Evolutionary conservation across 2,113 vertebrate genomes (phyloP), one percentile per base, ranked within the genome.

Genomic region (Coryphaenoides rupestris): DNA sequence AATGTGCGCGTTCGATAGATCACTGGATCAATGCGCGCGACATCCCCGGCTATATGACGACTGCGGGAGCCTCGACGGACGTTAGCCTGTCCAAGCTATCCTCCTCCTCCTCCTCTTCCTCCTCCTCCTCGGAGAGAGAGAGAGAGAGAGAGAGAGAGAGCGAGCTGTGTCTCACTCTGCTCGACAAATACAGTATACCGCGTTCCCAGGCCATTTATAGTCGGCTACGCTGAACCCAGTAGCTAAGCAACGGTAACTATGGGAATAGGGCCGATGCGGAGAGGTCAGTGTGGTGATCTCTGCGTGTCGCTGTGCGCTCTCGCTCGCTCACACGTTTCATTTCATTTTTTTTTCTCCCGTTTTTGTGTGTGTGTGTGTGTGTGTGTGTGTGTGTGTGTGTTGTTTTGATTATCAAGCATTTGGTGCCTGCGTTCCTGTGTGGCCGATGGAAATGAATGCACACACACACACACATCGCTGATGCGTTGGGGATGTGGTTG

Each of bases 201-300:
- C 67, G 53, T 55, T 59, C 47, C 59, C 58, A 69, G 55, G 50
- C 68, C 75, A 63, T 74, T 65, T 78, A 70, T 70, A 78, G 70
- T 59, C 26, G 55, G 61, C 63, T 59, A 73, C 72, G 79, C 80
- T 60, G 60, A 66, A 71, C 70, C 68, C 57, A 10, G 82, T 86
- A 78, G 78, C 81, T 15, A 83, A 85, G 84, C 83, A 86, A 88
- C 86, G 58, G 83, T 86, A 79, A 79, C 80, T 79, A 82, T 80
- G 75, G 78, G 69, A 84, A 84, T 76, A 69, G 28, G 77, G 75
- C 70, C 75, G 80, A 77, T 78, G 77, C 65, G 61, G 75, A 73
- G 77, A 78, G 84, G 83, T 87, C 84, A 85, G 40, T 68, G 63
- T 50, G 55, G 67, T 76, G 79, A 75, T 75, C 75, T 84, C 74